phyloP scores from a whole-genome alignment of 2,888 invertebrate species.

The Machimus atricapillus region DNA sequence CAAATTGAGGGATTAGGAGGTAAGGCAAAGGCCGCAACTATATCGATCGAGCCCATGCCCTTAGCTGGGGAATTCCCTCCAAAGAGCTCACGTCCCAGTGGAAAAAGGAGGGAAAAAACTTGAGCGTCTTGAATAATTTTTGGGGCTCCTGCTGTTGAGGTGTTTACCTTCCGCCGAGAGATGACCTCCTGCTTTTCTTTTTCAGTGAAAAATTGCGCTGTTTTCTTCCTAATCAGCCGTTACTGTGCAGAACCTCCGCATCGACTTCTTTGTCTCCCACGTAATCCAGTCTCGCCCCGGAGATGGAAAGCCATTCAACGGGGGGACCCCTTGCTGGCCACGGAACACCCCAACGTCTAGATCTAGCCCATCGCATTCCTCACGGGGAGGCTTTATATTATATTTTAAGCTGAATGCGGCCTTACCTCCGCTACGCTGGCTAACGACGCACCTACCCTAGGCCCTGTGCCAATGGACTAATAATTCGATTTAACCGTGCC shows the following conservation, averaged over 20 bases:
- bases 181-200: not conserved
- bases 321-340: not conserved
- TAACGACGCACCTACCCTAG: not conserved
- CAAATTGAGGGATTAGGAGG: slow-evolving; percentile 1
- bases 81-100: not conserved
- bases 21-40: not conserved
- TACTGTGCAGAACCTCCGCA: not conserved
- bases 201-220: not conserved
- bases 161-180: not conserved
- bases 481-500: slow-evolving; percentile 16
- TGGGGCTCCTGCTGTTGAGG: not conserved
- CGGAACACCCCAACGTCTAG: not conserved
- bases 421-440: not conserved
- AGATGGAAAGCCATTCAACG: not conserved
- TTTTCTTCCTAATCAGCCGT: not conserved
- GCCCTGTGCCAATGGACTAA: slow-evolving; percentile 5
- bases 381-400: not conserved
- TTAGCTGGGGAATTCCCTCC: not conserved
- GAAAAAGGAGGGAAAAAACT: not conserved
- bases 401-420: not conserved
- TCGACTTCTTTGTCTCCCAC: slow-evolving; percentile 4
- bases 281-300: not conserved
- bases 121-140: slow-evolving; percentile 12
- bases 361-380: not conserved
- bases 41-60: not conserved